These are phyloP conservation scores for Nothocercus nigrocapillus DNA, from an alignment of 2,113 vertebrate genomes.

Conservation along the genomic window DNA sequence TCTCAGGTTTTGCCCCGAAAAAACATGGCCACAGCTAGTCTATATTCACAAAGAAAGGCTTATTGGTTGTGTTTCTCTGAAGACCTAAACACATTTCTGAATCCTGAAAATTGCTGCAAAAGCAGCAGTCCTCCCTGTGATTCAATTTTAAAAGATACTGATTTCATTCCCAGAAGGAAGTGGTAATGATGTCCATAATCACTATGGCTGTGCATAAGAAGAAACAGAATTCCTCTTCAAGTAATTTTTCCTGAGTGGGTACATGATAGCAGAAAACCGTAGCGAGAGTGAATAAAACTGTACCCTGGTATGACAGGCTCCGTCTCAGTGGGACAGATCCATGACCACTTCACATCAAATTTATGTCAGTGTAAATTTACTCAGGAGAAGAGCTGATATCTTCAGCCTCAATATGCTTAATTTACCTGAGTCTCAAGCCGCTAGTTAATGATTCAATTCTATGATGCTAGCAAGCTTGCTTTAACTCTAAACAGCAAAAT, in stretches of 20 bases:
- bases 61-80: neutral
- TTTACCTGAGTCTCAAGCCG: neutral
- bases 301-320: neutral
- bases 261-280: neutral
- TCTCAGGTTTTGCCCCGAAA: neutral
- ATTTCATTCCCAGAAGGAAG: neutral
- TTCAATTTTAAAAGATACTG: neutral
- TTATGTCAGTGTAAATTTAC: neutral
- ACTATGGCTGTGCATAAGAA: neutral
- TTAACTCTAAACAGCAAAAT: neutral
- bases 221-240: neutral
- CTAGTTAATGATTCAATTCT: neutral
- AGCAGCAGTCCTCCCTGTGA: neutral
- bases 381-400: neutral
- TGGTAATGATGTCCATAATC: neutral
- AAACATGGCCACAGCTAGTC: neutral
- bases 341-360: neutral
- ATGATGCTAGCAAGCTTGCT: neutral
- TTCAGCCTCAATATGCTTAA: neutral
- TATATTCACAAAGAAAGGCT: neutral
- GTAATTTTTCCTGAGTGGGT: neutral
- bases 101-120: neutral
- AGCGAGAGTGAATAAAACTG: neutral
- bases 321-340: neutral
- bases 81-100: neutral